Base-by-base conservation (phyloP, 2,888 invertebrate genomes). In the Rhingia campestris region DNA sequence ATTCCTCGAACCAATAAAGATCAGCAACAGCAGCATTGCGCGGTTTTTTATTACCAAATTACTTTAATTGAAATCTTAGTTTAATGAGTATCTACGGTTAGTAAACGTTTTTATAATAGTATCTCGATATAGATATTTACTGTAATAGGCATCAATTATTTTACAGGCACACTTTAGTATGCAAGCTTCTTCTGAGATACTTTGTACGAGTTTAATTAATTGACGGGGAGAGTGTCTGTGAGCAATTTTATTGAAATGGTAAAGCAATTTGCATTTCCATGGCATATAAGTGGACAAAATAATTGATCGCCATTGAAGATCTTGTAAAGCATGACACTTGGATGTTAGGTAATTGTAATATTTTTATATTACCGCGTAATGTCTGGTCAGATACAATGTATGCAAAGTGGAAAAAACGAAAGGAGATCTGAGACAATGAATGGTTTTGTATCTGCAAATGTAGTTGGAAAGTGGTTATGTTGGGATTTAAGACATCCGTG, bases 201-300 rank as follows among this genome's bases (percentile, higher is more conserved):
- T 22, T 41, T 35, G 59, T 76, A 22, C 22, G 22, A 22, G 22
- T 22, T 1, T 53, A 56, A 66, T 61, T 69, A 63, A 56, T 54
- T 56, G 61, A 22, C 66, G 67, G 47, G 41, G 12, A 67, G 73
- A 59, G 59, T 54, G 59, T 41, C 22, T 37, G 63, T 61, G 67
- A 59, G 51, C 47, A 56, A 49, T 81, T 69, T 67, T 63, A 69
- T 74, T 74, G 63, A 67, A 79, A 53, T 41, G 63, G 58, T 22
- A 22, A 4, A 51, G 69, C 43, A 41, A 64, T 79, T 79, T 72
- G 51, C 77, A 79, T 79, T 72, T 58, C n/a, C 61, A 10, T 70
- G 69, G 58, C 64, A 72, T 79, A 56, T 64, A 63, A 41, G 43
- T 64, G 64, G 9, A 54, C 12, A 35, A 58, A 58, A 72, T 64